Percentiles rank a stretch among this genome's conserved stretches.
Conservation (phyloP, 2,797 vertebrate genomes). For the Rhinoraja longicauda region DNA sequence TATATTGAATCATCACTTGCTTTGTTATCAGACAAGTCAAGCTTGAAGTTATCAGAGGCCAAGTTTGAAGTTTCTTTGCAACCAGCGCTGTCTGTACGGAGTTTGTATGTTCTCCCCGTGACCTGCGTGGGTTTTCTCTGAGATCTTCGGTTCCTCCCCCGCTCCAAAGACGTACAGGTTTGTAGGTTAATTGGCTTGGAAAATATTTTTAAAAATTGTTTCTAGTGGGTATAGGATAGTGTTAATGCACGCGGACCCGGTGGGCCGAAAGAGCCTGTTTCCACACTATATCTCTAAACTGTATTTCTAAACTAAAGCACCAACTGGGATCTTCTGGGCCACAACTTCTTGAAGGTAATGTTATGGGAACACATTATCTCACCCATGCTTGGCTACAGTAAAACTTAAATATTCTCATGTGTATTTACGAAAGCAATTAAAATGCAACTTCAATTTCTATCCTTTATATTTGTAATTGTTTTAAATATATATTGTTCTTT, state of each 20-base stretch:
- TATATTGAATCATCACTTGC: not conserved
- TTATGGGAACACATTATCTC: not conserved
- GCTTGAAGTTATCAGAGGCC: not conserved
- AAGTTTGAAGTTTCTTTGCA: not conserved
- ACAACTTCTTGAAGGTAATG: not conserved
- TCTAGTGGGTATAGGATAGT: too few relatives aligned
- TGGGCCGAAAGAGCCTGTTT: too few relatives aligned
- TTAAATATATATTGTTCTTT: not conserved
- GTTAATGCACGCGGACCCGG: too few relatives aligned
- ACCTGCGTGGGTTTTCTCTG: too few relatives aligned
- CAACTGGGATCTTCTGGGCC: not conserved
- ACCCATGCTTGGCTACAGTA: not conserved
- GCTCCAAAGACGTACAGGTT: too few relatives aligned
- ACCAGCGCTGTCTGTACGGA: too few relatives aligned
- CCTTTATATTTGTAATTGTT: slow-evolving; percentile 6
- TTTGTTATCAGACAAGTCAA: not conserved
- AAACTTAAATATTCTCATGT: not conserved
- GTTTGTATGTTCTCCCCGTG: too few relatives aligned
- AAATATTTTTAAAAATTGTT: too few relatives aligned
- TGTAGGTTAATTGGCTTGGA: too few relatives aligned
- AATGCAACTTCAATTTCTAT: not conserved
- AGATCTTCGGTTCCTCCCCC: too few relatives aligned
- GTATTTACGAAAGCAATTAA: not conserved
- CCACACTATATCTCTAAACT: too few relatives aligned
- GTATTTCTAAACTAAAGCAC: too few relatives aligned